A percentile compares a stretch with the other conserved stretches of the same genome.
Evolutionary conservation across 2,888 invertebrate genomes (phyloP).

Genomic region (Seira ritae): DNA sequence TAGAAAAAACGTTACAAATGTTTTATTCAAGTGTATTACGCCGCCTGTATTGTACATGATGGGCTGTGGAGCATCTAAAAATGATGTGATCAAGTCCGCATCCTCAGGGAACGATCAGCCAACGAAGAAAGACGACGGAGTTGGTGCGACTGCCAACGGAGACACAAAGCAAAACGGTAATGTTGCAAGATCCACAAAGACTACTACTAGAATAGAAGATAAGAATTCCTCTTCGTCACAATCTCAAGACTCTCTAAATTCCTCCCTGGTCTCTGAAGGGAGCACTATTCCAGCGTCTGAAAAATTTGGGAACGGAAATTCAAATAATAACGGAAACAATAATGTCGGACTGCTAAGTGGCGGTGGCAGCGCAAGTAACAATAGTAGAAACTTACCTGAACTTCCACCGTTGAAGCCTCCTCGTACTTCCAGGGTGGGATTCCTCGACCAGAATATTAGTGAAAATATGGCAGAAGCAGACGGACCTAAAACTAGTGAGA

Average conservation of each 20-base stretch:
- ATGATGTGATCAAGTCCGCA: slow-evolving; percentile 71
- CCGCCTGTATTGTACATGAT: slow-evolving; percentile 63
- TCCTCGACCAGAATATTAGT: slow-evolving; percentile 61
- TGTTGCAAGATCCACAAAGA: slow-evolving; percentile 24
- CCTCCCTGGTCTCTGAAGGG: slow-evolving; percentile 64
- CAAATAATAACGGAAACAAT: slow-evolving; percentile 55
- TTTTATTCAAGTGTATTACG: too few relatives aligned
- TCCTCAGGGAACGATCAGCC: slow-evolving; percentile 47
- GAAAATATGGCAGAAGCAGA: slow-evolving; percentile 29
- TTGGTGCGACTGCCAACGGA: slow-evolving; percentile 32
- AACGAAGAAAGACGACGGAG: slow-evolving; percentile 38
- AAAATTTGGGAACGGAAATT: slow-evolving; percentile 67
- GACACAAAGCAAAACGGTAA: slow-evolving; percentile 45
- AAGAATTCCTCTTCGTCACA: slow-evolving; percentile 54
- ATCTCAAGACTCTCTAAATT: slow-evolving; percentile 64
- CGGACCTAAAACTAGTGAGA: slow-evolving; percentile 12
- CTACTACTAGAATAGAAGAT: slow-evolving; percentile 25
- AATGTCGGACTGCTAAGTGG: slow-evolving; percentile 45
- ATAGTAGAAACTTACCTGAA: slow-evolving; percentile 61
- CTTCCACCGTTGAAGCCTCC: slow-evolving; percentile 72
- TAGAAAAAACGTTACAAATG: background rate
- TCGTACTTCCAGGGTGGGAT: slow-evolving; percentile 67
- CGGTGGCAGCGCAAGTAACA: slow-evolving; percentile 38
- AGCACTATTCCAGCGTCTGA: slow-evolving; percentile 71
- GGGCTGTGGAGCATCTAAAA: slow-evolving; percentile 73